A percentile compares a stretch with the other conserved stretches of the same genome.
These are phyloP conservation scores for Erebia aethiops DNA, from an alignment of 2,888 invertebrate species.

Conservation along the genomic window DNA sequence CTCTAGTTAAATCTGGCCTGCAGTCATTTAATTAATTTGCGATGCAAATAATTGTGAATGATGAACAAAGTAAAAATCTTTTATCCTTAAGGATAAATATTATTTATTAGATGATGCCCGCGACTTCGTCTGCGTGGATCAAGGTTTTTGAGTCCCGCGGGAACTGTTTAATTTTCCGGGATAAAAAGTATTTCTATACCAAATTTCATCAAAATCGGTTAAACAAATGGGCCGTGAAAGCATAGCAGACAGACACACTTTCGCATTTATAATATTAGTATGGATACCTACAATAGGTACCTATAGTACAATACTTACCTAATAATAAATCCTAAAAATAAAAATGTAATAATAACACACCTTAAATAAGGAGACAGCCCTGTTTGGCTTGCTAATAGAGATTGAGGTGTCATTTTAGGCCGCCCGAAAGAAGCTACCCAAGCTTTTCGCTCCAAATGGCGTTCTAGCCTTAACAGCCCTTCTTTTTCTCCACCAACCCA, in stretches of 20 bases:
- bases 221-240: no score
- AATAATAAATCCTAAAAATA: background rate
- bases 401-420: conserved; percentile 95
- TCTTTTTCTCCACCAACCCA: conserved; percentile 93
- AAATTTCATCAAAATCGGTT: no score
- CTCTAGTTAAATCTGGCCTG: background rate
- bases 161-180: no score
- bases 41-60: background rate
- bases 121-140: no score
- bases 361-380: conserved; percentile 92
- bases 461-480: conserved; percentile 87
- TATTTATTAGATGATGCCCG: no score
- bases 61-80: background rate
- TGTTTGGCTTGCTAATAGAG: conserved; percentile 91
- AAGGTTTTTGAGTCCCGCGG: no score
- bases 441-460: conserved; percentile 91
- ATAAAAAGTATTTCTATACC: no score
- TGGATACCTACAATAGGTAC: background rate
- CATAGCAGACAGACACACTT: no score
- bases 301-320: background rate
- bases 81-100: background rate
- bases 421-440: conserved; percentile 95
- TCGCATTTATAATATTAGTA: no score
- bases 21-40: background rate
- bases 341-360: conserved; percentile 45